These are phyloP conservation scores for Morpho deidamia DNA, from an alignment of 2,888 invertebrate species.

Conservation along the genomic window DNA sequence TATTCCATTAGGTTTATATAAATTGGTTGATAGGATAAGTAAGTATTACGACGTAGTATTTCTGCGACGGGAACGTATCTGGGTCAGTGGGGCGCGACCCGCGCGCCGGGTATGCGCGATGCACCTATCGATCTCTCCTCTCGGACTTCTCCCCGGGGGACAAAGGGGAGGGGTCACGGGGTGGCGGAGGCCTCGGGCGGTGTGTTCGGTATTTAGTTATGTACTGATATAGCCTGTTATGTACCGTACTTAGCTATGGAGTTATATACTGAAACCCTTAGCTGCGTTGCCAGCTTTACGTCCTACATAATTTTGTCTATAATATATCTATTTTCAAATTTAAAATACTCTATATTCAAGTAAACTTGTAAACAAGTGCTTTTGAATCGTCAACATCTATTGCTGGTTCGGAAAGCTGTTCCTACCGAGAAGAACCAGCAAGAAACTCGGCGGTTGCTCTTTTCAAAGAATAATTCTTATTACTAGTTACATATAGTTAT, in stretches of 20 bases:
- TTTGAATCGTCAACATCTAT: too few relatives aligned
- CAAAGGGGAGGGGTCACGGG: not conserved
- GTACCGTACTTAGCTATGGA: not conserved
- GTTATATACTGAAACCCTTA: too few relatives aligned
- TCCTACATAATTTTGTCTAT: too few relatives aligned
- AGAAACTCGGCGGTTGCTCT: too few relatives aligned
- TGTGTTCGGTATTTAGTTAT: not conserved
- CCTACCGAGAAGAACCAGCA: too few relatives aligned
- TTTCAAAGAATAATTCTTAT: too few relatives aligned
- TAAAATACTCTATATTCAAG: too few relatives aligned
- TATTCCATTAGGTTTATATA: not conserved
- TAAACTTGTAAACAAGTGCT: too few relatives aligned
- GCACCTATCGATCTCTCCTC: constrained; percentile 26
- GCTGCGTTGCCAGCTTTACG: too few relatives aligned
- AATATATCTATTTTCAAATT: too few relatives aligned
- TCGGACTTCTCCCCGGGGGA: constrained; percentile 1
- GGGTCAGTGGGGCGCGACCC: constrained; percentile 27
- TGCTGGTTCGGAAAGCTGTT: too few relatives aligned
- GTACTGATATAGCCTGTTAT: not conserved
- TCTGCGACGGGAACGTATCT: not conserved
- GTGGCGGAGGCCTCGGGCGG: not conserved
- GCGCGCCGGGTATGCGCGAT: constrained; percentile 26
- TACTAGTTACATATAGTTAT: too few relatives aligned
- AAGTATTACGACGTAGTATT: not conserved
- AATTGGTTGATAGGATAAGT: not conserved